Evolutionary conservation across 1,140 invertebrate genomes (phyloP), one percentile per base, ranked within the genome.

Genomic region (Pogonomyrmex barbatus): DNA sequence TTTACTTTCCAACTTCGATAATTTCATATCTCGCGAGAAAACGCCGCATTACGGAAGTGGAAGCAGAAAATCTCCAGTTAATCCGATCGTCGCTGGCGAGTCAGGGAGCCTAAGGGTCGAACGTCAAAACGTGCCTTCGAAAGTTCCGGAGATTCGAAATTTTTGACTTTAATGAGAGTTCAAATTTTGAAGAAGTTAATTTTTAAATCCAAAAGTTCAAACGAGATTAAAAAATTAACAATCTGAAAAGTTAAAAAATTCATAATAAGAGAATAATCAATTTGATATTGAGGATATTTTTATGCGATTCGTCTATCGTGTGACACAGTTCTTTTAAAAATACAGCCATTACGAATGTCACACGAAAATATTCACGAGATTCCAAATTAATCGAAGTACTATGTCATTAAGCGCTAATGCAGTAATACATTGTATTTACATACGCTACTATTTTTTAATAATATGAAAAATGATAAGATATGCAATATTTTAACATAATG

Each of bases 1-100:
- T 83, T 83, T 83, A 83, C 68, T 75, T 75, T 83, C 79, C 68
- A 83, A 83, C 79, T 83, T 75, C 54, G 79, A 83, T 83, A 83
- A 83, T 83, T 83, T 83, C 68, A 83, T 83, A 83, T 83, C 79
- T 83, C 68, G 79, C 54, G 79, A 83, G 68, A 83, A 83, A 83
- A 83, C 52, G 79, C 42, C 68, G 45, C 68, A 71, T 83, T 83
- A 83, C 42, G 68, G 54, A 75, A 73, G 79, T 73, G 56, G 68
- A 50, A 62, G 79, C 68, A 75, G 79, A 83, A 83, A 83, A 83
- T 83, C 79, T 75, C 33, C 54, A 75, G 79, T 83, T 83, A 83
- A 83, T 83, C 79, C 68, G 79, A 83, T 75, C 79, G 42, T 62
- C 68, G 54, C 52, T 14, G 50, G 36, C 65, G 24, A 71, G 79